Conservation (phyloP, 1,140 invertebrate genomes). For the Oryzaephilus surinamensis region DNA sequence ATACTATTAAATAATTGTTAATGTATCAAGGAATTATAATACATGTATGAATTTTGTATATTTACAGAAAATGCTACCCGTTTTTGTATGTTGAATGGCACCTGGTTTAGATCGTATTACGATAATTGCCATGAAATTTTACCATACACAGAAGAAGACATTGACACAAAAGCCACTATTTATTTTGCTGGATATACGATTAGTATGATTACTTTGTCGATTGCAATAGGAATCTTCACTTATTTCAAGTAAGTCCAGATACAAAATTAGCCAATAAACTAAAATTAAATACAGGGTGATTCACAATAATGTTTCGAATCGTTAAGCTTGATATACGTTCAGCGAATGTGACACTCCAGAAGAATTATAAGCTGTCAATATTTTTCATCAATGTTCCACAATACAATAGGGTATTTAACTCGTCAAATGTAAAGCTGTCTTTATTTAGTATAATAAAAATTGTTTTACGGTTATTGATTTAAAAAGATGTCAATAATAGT, state of each 20-base stretch:
- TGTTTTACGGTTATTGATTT: too few species aligned
- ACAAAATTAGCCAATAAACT: neutral
- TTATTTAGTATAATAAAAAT: too few species aligned
- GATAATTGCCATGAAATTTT: constrained; percentile 46
- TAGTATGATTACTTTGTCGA: constrained; percentile 61
- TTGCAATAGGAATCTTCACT: constrained; percentile 69
- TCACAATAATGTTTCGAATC: neutral
- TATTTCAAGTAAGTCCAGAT: constrained; percentile 66
- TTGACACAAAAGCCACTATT: constrained; percentile 38
- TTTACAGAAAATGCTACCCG: constrained; percentile 63
- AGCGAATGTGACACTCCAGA: neutral
- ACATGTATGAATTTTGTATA: too few species aligned
- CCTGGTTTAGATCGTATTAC: constrained; percentile 63
- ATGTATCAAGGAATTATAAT: too few species aligned
- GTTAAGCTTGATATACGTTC: neutral
- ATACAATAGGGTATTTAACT: too few species aligned
- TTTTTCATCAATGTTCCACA: neutral
- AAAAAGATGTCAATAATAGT: too few species aligned
- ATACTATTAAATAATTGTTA: too few species aligned
- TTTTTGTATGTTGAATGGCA: constrained; percentile 52
- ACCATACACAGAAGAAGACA: constrained; percentile 27
- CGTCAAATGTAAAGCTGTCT: neutral
- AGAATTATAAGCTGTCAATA: neutral
- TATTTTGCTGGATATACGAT: constrained; percentile 67
- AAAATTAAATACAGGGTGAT: neutral